Evolutionary conservation across 2,113 vertebrate species (phyloP), one percentile per base, ranked within the genome.

Genomic region (Tonatia bakeri): DNA sequence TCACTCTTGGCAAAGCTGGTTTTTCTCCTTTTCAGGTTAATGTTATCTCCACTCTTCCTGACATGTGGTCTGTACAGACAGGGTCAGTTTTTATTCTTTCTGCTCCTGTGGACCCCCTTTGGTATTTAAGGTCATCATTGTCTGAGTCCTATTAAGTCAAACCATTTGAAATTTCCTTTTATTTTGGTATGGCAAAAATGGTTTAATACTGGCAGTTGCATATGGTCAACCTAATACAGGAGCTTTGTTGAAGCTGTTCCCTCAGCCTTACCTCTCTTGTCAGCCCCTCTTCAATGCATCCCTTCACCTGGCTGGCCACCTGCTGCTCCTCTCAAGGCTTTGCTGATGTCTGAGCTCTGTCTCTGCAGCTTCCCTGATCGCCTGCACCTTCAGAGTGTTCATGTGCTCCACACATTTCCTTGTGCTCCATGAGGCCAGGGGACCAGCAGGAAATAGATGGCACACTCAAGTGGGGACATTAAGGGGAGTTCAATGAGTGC

Each of bases 21-120:
- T 80, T 26, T 15, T n/a, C 19, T 94, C 11, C 43, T n/a, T 13
- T 84, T 82, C 52, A 79, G 64, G 79, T 72, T 36, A 90, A 94
- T 67, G 12, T n/a, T 88, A 69, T 90, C 81, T 73, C 24, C 92
- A 19, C 56, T 54, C 16, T 97, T 92, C 28, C 36, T 88, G 56
- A 26, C 70, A 64, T 43, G 70, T 26, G 16, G n/a, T 38, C 20
- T 72, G 0, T 36, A 61, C 7, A 11, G 61, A 54, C 40, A 52
- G 24, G n/a, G 36, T 77, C n/a, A 59, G 70, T 92, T 83, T 69
- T 83, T 22, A 61, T 73, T 69, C 70, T 93, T 65, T 28, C 17
- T 28, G 17, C 5, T 77, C 16, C 19, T 56, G 0, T 87, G 43
- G 28, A 31, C 4, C 43, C 24, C 59, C 38, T 69, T 54, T 5